Percentiles rank a stretch among this genome's conserved stretches.
These are phyloP conservation scores for Limosa lapponica DNA, from an alignment of 2,797 vertebrate species.

Conservation along the genomic window DNA sequence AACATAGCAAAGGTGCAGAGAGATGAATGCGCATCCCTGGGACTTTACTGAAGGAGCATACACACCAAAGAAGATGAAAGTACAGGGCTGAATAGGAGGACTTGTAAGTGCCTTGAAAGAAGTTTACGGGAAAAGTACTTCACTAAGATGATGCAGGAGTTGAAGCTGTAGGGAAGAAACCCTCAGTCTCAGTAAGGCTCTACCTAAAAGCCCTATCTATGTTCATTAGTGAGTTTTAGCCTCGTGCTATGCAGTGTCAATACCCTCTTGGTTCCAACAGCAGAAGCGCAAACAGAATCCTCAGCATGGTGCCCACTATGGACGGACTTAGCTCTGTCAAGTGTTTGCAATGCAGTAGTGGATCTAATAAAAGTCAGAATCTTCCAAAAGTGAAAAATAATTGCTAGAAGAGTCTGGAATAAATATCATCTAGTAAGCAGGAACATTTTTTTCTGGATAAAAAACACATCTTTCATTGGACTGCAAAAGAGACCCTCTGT, in stretches of 20 bases:
- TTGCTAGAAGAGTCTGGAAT: background rate
- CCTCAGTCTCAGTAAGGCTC: background rate
- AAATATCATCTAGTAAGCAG: background rate
- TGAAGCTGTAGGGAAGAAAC: background rate
- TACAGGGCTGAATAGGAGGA: background rate
- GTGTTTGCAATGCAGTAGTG: background rate
- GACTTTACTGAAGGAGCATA: background rate
- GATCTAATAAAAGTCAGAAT: background rate
- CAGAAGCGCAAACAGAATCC: background rate
- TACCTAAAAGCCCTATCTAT: background rate
- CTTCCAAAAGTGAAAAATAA: background rate
- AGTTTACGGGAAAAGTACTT: background rate
- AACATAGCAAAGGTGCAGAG: background rate
- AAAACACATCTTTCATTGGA: background rate
- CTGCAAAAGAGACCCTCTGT: background rate
- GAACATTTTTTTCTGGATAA: constrained; percentile 18
- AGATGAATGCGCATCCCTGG: background rate
- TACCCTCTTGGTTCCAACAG: background rate
- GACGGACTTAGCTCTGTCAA: background rate
- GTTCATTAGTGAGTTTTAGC: background rate
- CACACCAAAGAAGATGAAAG: background rate
- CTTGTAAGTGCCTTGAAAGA: background rate
- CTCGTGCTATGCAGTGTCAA: background rate
- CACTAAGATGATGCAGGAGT: background rate
- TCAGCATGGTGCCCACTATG: background rate